Evolutionary conservation across 2,888 invertebrate genomes (phyloP).

Genomic region (Azorinus chamasolen): DNA sequence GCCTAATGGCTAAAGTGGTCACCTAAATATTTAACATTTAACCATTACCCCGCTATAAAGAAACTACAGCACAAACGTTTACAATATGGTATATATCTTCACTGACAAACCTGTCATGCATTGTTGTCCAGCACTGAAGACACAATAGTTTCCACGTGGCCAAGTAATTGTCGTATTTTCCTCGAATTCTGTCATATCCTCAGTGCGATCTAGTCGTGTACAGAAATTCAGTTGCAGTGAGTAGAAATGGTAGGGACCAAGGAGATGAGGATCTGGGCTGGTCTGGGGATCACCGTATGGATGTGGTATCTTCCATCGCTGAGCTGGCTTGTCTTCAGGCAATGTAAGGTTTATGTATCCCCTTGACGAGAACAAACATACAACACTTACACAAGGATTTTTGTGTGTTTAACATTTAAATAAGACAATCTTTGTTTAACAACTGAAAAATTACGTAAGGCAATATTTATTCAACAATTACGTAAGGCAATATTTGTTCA

Average conservation of each 20-base stretch:
- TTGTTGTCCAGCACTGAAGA: slow-evolving; percentile 30
- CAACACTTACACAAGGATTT: background rate
- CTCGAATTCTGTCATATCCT: too few relatives aligned
- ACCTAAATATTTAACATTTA: too few relatives aligned
- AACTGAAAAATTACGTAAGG: background rate
- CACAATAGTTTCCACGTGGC: slow-evolving; percentile 57
- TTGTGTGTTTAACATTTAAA: background rate
- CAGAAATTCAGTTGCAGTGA: slow-evolving; percentile 64
- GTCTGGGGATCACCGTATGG: background rate
- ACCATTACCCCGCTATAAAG: too few relatives aligned
- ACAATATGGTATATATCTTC: too few relatives aligned
- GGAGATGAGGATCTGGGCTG: slow-evolving; percentile 49
- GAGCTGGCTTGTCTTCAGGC: slow-evolving; percentile 1
- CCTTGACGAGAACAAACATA: background rate
- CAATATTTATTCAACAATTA: background rate
- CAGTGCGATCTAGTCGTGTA: slow-evolving; percentile 7
- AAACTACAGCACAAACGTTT: too few relatives aligned
- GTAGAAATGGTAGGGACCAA: slow-evolving; percentile 55
- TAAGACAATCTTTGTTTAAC: background rate
- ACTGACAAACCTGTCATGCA: slow-evolving; percentile 50
- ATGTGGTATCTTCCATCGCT: slow-evolving; percentile 48
- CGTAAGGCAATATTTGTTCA: background rate
- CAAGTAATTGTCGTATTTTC: slow-evolving; percentile 6
- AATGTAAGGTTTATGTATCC: slow-evolving; percentile 60
- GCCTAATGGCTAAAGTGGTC: too few relatives aligned